phyloP scores from a whole-genome alignment of 2,888 invertebrate genomes.

The Netelia melanura region DNA sequence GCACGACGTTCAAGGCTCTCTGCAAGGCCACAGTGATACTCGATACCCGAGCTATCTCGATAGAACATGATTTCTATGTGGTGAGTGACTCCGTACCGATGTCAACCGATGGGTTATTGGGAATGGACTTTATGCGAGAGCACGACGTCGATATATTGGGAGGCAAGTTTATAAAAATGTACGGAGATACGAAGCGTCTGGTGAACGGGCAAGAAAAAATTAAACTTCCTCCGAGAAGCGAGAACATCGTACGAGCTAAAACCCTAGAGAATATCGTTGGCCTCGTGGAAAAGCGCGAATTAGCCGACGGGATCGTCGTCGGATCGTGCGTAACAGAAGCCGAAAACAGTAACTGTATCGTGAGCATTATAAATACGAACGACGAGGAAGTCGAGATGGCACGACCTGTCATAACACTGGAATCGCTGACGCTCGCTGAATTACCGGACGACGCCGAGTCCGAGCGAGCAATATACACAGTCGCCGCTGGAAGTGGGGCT shows the following conservation, averaged over 20 bases:
- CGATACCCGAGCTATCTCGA: too few relatives aligned
- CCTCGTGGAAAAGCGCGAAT: background rate
- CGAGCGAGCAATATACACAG: too few relatives aligned
- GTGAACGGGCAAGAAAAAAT: background rate
- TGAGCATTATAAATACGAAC: background rate
- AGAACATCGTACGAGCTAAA: background rate
- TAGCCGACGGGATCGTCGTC: background rate
- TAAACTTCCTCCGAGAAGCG: background rate
- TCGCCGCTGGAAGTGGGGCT: background rate
- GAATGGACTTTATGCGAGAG: conserved; percentile 29
- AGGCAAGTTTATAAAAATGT: background rate
- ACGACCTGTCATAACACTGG: background rate
- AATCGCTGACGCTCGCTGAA: too few relatives aligned
- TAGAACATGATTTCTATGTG: background rate
- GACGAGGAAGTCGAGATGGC: background rate
- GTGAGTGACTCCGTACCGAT: conserved; percentile 1
- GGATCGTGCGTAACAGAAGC: background rate
- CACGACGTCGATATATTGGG: conserved; percentile 1
- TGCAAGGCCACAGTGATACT: too few relatives aligned
- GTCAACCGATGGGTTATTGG: background rate
- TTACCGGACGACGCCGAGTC: too few relatives aligned
- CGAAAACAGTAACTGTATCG: background rate
- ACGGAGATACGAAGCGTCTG: background rate
- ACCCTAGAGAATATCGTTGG: background rate
- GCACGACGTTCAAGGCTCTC: background rate